phyloP scores from a whole-genome alignment of 2,888 invertebrate genomes.

The Eubasilissa splendida region DNA sequence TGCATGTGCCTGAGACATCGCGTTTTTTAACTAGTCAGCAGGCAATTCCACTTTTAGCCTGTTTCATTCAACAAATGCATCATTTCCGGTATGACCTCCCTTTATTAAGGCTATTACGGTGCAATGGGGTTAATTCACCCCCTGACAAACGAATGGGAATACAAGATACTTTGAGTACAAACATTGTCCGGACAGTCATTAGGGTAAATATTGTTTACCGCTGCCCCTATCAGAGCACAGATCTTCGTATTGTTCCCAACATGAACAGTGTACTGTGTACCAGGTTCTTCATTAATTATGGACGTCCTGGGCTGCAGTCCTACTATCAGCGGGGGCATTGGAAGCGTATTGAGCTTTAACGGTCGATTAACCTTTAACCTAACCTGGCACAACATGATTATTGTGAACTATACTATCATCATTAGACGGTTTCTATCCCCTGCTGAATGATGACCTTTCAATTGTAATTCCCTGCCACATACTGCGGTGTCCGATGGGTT shows the following conservation, averaged over 20 bases:
- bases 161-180: constrained; percentile 8
- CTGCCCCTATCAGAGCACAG: constrained; percentile 43
- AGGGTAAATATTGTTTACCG: constrained; percentile 56
- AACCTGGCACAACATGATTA: not conserved
- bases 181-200: constrained; percentile 52
- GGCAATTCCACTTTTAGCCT: not conserved
- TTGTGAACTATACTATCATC: too few relatives aligned
- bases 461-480: too few relatives aligned
- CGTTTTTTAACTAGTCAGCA: not conserved
- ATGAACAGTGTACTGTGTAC: constrained; percentile 25
- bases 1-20: too few relatives aligned
- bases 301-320: constrained; percentile 21
- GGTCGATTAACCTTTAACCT: constrained; percentile 3
- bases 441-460: too few relatives aligned
- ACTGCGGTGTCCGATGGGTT: too few relatives aligned
- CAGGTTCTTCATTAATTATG: constrained; percentile 49
- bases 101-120: not conserved
- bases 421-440: too few relatives aligned
- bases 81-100: constrained; percentile 6
- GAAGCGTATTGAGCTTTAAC: constrained; percentile 2
- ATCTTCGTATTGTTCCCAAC: constrained; percentile 40
- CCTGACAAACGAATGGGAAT: not conserved
- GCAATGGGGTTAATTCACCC: constrained; percentile 2
- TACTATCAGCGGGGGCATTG: constrained; percentile 9
- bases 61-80: not conserved